These are phyloP conservation scores for Menura novaehollandiae DNA, from an alignment of 2,113 vertebrate species.

Conservation along the genomic window DNA sequence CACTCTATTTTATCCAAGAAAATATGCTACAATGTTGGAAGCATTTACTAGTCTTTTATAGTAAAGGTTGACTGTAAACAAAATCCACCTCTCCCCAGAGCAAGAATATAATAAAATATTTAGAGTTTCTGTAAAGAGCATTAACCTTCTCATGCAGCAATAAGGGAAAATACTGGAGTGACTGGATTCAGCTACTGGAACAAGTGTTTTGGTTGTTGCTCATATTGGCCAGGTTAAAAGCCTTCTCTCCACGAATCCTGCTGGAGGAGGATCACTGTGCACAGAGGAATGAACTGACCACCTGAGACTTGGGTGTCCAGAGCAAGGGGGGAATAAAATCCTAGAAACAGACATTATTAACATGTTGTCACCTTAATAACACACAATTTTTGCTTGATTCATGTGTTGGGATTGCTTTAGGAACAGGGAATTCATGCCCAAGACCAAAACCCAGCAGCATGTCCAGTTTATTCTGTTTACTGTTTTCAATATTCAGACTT, in stretches of 20 bases:
- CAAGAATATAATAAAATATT: background rate
- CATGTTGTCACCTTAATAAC: background rate
- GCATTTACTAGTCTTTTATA: background rate
- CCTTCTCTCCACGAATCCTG: background rate
- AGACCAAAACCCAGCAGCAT: background rate
- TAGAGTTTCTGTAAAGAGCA: background rate
- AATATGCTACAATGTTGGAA: accelerated
- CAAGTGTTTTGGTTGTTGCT: background rate
- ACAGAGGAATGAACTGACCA: background rate
- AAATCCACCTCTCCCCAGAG: background rate
- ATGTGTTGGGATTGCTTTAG: background rate
- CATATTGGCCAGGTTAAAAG: accelerated
- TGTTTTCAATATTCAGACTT: background rate
- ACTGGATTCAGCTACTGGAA: background rate
- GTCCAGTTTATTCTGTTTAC: background rate
- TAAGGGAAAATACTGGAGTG: background rate
- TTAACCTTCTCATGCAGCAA: background rate
- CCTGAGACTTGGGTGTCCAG: background rate
- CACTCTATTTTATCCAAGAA: background rate
- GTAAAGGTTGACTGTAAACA: background rate
- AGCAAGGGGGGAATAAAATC: background rate
- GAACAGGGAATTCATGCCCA: accelerated
- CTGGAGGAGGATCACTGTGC: background rate
- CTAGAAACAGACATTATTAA: background rate
- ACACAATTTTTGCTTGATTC: background rate